phyloP scores from a whole-genome alignment of 1,140 invertebrate genomes.

The Trichonephila clavipes region DNA sequence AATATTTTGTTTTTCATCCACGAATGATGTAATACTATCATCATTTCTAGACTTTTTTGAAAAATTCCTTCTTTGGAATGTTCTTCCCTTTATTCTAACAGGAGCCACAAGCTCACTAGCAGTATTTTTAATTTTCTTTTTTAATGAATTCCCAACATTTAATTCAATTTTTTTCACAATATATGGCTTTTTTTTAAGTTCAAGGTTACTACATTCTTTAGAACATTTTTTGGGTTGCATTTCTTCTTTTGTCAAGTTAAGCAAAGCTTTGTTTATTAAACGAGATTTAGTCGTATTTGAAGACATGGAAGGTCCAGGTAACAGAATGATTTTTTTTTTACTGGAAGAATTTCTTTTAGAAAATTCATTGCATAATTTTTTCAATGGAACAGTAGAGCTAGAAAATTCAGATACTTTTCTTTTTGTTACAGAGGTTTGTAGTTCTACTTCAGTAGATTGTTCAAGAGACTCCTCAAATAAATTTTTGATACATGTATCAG shows the following conservation, averaged over 20 bases:
- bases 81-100: background rate
- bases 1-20: too few relatives aligned
- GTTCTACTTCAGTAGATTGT: background rate
- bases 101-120: background rate
- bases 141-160: background rate
- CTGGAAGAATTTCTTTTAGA: too few relatives aligned
- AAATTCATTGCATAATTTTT: background rate
- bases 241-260: background rate
- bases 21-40: background rate
- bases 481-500: background rate
- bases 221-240: background rate
- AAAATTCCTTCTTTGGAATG: background rate
- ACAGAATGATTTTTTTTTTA: background rate
- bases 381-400: background rate
- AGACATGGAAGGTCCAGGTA: background rate
- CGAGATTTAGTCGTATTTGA: background rate
- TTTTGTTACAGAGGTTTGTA: background rate
- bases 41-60: background rate
- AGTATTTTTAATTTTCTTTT: background rate
- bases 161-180: background rate
- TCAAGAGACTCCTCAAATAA: background rate
- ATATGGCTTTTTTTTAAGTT: background rate
- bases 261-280: background rate
- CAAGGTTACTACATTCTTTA: background rate
- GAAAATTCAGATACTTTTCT: background rate